Evolutionary conservation across 2,888 invertebrate species (phyloP).

Genomic region (Lasioglossum lativentre): DNA sequence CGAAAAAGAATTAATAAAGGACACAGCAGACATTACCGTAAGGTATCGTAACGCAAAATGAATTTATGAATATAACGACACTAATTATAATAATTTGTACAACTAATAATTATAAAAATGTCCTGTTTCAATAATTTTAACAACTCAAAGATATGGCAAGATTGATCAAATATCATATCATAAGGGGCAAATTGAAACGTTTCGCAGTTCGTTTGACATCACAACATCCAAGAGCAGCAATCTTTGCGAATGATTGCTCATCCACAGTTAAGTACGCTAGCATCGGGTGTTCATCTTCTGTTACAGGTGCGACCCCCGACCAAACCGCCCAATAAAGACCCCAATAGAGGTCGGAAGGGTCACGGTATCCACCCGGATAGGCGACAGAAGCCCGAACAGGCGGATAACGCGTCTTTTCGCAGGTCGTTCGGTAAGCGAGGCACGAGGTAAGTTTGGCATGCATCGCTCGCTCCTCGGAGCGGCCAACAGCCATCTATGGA

Average conservation of each 20-base stretch:
- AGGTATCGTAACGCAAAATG: not conserved
- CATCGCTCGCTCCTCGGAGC: constrained; percentile 81
- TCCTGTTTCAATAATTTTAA: too few species aligned
- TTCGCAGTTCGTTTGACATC: too few species aligned
- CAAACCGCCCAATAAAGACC: not conserved
- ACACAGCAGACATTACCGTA: not conserved
- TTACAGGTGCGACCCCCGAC: not conserved
- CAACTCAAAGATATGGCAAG: too few species aligned
- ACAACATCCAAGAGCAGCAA: too few species aligned
- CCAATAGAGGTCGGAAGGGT: not conserved
- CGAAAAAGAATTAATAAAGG: not conserved
- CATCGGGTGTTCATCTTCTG: not conserved
- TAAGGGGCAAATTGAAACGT: not conserved
- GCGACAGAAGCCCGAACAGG: constrained; percentile 31
- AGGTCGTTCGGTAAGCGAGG: constrained; percentile 75
- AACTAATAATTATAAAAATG: too few species aligned
- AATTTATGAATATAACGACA: too few species aligned
- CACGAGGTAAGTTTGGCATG: constrained; percentile 82
- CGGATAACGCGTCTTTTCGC: constrained; percentile 67
- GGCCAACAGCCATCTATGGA: constrained; percentile 83
- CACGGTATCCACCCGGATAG: not conserved
- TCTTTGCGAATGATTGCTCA: too few species aligned
- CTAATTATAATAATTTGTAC: too few species aligned
- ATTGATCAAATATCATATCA: too few species aligned
- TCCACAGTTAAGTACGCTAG: not conserved